Base-by-base conservation (phyloP, 2,888 invertebrate species). In the Gasteruption jaculator region DNA sequence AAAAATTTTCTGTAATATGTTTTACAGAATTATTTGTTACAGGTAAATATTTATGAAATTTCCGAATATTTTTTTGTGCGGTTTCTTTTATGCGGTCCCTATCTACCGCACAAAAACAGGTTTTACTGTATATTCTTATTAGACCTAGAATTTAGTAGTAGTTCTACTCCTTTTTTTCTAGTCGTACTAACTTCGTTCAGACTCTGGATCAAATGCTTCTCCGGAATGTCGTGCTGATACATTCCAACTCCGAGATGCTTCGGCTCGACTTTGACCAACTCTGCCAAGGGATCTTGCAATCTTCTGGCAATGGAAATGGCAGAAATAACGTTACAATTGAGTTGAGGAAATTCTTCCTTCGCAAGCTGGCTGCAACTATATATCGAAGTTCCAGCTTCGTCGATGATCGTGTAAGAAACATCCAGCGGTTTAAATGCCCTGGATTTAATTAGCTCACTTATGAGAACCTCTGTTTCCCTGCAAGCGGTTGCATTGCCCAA, bases 171-270 rank as follows among this genome's bases (percentile, higher is more conserved):
- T n/a, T n/a, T n/a, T n/a, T n/a, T n/a, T n/a, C n/a, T n/a, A 26
- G 27, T 16, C 7, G 25, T 37, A 49, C 54, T 43, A 38, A 60
- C 85, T 54, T 85, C 83, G 52, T 86, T 84, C 12, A 95, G 71
- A 0, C 86, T 82, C 3, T 80, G 74, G 8, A 79, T 80, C 2
- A 95, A 69, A 64, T 81, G 79, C 57, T 85, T 87, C 50, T 87
- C 83, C 6, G 87, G 82, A 16, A 94, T 76, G 63, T 95, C 94
- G 61, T 93, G 92, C 71, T 95, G 88, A 65, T 95, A 95, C 83
- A 93, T 86, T n/a, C 95, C 95, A 4, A 95, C 86, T 1, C 94
- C 94, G 47, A 95, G 76, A 73, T 92, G 89, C 58, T 88, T 85
- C 1, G 94, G 93, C 47, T 94, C 93, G 8, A 95, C 85, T 75